Conservation (phyloP, 2,797 vertebrate genomes). For the Microcaecilia unicolor region DNA sequence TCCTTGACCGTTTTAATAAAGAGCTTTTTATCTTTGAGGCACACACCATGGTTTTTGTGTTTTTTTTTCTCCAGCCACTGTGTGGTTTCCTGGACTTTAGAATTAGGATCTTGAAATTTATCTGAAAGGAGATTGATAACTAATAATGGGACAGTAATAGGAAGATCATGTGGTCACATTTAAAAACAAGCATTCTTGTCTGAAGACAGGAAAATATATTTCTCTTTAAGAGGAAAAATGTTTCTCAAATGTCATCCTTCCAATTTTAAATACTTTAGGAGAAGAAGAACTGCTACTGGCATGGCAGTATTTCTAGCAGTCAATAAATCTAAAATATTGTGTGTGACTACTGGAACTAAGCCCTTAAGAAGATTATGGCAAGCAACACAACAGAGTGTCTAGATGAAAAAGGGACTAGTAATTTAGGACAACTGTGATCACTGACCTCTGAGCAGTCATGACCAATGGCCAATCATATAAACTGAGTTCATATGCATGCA, state of each 20-base stretch:
- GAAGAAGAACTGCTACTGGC: slow-evolving; percentile 84
- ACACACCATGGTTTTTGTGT: too few species aligned
- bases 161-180: too few species aligned
- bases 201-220: slow-evolving; percentile 38
- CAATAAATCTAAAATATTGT: slow-evolving; percentile 99
- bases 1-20: too few species aligned
- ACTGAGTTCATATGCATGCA: slow-evolving; percentile 72
- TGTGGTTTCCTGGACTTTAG: too few species aligned
- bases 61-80: too few species aligned
- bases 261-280: slow-evolving; percentile 75
- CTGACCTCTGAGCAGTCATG: slow-evolving; percentile 80
- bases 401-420: slow-evolving; percentile 75
- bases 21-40: too few species aligned
- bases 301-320: slow-evolving; percentile 88
- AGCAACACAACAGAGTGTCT: slow-evolving; percentile 74
- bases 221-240: slow-evolving; percentile 55
- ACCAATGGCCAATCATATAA: slow-evolving; percentile 70
- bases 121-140: too few species aligned
- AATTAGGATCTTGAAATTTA: too few species aligned
- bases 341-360: slow-evolving; percentile 92
- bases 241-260: slow-evolving; percentile 55
- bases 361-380: slow-evolving; percentile 87
- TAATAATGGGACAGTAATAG: too few species aligned
- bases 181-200: slow-evolving; percentile 48
- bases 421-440: slow-evolving; percentile 98